A percentile compares a stretch with the other conserved stretches of the same genome.
phyloP scores from a whole-genome alignment of 2,888 invertebrate species.

The Hirtodrosophila histrioides region DNA sequence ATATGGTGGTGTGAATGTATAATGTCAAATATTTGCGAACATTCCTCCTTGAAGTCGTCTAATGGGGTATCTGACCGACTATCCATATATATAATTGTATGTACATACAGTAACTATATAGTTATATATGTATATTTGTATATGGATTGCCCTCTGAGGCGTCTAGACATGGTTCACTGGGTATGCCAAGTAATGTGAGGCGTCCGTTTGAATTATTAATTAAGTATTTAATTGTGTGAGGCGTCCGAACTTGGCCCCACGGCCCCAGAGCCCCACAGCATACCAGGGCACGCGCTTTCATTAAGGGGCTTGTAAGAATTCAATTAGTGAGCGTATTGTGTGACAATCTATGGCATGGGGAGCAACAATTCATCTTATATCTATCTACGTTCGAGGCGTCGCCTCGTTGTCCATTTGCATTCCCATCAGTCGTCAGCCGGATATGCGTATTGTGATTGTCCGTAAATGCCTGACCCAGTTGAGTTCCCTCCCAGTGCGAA shows the following conservation, averaged over 20 bases:
- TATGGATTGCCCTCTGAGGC: conserved; percentile 13
- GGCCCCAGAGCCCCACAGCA: conserved; percentile 29
- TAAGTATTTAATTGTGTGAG: conserved; percentile 54
- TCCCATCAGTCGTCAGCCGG: conserved; percentile 41
- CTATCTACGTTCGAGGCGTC: conserved; percentile 1
- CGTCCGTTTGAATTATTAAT: conserved; percentile 56
- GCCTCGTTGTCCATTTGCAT: conserved; percentile 49
- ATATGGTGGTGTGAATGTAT: no score
- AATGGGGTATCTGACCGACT: conserved; percentile 10
- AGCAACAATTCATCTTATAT: conserved; percentile 35
- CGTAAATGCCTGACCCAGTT: conserved; percentile 49
- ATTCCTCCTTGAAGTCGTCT: background rate
- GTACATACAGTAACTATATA: background rate
- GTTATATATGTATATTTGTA: background rate
- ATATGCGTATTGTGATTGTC: conserved; percentile 33
- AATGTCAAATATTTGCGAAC: no score
- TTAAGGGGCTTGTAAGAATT: conserved; percentile 41
- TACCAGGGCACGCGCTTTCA: conserved; percentile 53
- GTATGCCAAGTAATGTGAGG: conserved; percentile 10
- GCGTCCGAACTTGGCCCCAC: conserved; percentile 29
- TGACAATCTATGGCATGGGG: conserved; percentile 17
- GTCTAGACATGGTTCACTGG: conserved; percentile 11
- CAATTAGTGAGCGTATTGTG: conserved; percentile 45
- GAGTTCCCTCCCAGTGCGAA: conserved; percentile 30
- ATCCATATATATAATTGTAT: background rate